Base-by-base conservation (phyloP, 2,797 vertebrate genomes). In the Chromis chromis region DNA sequence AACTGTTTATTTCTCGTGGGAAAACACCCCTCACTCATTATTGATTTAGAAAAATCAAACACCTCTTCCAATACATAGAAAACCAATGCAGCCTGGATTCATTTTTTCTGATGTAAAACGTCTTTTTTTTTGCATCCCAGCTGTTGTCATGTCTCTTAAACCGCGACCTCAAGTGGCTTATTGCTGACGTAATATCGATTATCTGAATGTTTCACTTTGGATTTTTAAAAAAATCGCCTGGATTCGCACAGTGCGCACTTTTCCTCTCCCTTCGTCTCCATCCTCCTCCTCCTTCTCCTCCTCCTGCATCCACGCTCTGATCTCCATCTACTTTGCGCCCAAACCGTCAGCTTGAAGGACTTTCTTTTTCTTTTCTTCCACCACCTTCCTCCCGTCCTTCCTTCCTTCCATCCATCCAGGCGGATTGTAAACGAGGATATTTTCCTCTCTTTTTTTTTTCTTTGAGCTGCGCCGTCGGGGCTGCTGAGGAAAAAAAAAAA, bases 171-270 rank as follows among this genome's bases (percentile, higher is more conserved):
- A 44, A 39, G 66, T 75, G 80, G 66, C 65, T 70, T 24, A 70
- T 73, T 61, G 63, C 76, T 88, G 86, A 90, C 88, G 85, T 81
- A 79, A 74, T 84, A 91, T 89, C 69, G 86, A 91, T 89, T 83
- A 81, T 84, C 22, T 44, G 66, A 87, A 83, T 79, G 69, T 87
- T 86, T 92, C 76, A 87, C 82, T 88, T 87, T 79, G 77, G 73
- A 72, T 66, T 7, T 31, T 9, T 31, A 42, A 42, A 42, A 61
- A 60, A 83, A 78, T 74, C 85, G 74, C 70, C 82, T 60, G 56
- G 78, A 83, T 79, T 50, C 71, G 70, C 77, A 77, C 78, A 4
- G 79, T 80, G 85, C 90, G 83, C 79, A 81, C 83, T 78, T 85
- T 82, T 62, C 13, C 65, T 40, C 80, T 72, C 64, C 64, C 74